phyloP scores from a whole-genome alignment of 2,113 vertebrate genomes.

The Oriolus oriolus region DNA sequence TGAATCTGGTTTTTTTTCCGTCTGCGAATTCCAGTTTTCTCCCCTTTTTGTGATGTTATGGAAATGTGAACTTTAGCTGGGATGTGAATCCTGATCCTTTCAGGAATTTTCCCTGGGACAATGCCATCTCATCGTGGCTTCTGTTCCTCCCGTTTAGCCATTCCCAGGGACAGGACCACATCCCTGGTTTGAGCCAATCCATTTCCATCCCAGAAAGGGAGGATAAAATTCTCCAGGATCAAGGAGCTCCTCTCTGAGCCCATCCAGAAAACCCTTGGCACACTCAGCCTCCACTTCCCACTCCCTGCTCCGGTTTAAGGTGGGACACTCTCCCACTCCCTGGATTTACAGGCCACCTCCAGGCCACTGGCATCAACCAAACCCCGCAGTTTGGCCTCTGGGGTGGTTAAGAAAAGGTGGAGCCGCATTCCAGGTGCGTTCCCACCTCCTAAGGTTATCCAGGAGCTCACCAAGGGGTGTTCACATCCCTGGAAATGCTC shows the following conservation, averaged over 20 bases:
- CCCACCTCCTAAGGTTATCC: not conserved
- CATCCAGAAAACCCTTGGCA: not conserved
- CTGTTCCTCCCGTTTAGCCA: accelerated
- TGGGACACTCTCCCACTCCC: not conserved
- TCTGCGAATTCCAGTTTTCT: not conserved
- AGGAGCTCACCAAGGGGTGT: not conserved
- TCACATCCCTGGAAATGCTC: not conserved
- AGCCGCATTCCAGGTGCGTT: not conserved
- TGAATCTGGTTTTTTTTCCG: not conserved
- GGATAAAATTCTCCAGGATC: not conserved
- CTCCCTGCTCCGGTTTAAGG: not conserved
- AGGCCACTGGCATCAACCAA: not conserved
- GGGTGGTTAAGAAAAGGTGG: not conserved
- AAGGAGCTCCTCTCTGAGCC: not conserved
- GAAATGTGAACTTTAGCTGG: not conserved
- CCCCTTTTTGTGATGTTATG: accelerated
- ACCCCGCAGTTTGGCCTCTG: accelerated
- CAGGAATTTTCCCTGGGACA: not conserved
- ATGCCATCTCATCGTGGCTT: accelerated
- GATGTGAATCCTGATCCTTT: not conserved
- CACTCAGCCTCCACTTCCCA: not conserved
- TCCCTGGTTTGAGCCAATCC: not conserved
- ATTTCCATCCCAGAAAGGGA: not conserved
- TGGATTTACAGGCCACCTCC: not conserved
- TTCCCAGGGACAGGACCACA: not conserved